Conservation (phyloP, 2,797 vertebrate species). For the Neomorphus geoffroyi region DNA sequence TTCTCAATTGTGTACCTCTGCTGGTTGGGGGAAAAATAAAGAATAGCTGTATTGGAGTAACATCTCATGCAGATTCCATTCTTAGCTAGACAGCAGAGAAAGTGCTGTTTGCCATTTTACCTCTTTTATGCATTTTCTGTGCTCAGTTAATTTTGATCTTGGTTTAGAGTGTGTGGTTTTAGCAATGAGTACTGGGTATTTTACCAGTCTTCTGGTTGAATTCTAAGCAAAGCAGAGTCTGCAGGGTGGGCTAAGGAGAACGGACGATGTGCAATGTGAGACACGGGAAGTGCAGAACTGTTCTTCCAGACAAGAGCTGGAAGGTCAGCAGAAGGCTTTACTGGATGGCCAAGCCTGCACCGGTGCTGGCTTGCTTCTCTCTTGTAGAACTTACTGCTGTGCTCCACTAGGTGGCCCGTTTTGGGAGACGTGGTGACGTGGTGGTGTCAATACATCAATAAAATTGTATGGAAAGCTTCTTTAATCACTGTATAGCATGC, state of each 20-base stretch:
- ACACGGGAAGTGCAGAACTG: background rate
- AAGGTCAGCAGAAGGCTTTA: background rate
- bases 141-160: background rate
- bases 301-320: background rate
- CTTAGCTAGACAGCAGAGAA: background rate
- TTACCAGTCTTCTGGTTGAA: background rate
- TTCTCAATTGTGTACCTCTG: background rate
- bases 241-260: background rate
- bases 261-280: background rate
- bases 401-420: slow-evolving; percentile 63
- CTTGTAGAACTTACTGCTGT: background rate
- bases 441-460: background rate
- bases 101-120: background rate
- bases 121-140: background rate
- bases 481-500: background rate
- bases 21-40: background rate
- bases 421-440: background rate
- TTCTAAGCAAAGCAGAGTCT: background rate
- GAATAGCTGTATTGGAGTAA: background rate
- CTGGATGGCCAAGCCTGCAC: background rate
- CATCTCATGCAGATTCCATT: background rate
- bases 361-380: background rate
- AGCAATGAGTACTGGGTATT: background rate
- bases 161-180: background rate
- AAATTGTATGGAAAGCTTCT: background rate